Base-by-base conservation (phyloP, 2,888 invertebrate species). In the Calliphora vomitoria region DNA sequence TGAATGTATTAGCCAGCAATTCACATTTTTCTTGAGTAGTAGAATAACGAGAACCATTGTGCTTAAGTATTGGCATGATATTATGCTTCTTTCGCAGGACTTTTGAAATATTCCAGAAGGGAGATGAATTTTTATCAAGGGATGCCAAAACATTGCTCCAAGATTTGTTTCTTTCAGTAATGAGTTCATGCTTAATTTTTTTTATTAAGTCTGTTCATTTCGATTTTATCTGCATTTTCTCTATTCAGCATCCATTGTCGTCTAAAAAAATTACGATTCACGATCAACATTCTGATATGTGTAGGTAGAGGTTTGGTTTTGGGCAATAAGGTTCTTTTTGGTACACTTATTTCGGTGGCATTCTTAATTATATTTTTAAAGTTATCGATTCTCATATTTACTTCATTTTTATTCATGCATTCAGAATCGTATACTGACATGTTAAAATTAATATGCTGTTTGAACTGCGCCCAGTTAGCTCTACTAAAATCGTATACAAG, bases 81-180 rank as follows among this genome's bases (percentile, higher is more conserved):
- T 38, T 38, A n/a, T 53, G 13, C 15, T 31, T 50, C 53, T 69
- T 53, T 6, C 20, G 15, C 0, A 50, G 31, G 0, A 69, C 41
- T 41, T 50, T 69, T 69, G 69, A 69, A 69, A 69, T 69, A 8
- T 31, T 69, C 69, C 69, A 69, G 50, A 69, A 69, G 35, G 69
- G 47, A 10, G 31, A 69, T 35, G 50, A 69, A 31, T 31, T 3
- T 50, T 50, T 69, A 31, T 69, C 50, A 31, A 50, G 35, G 13
- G 69, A 53, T 69, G 69, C 47, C 50, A 69, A n/a, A 31, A 50
- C 69, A 13, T 31, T 69, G 31, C 69, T 69, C 53, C 69, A 53
- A 53, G 69, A 69, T 8, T 69, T 69, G 50, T 68, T 68, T 11
- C 68, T 47, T 41, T 41, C 11, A 41, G 47, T 47, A 47, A 47